Base-by-base conservation (phyloP, 1,140 invertebrate species). In the Drosophila parvula region DNA sequence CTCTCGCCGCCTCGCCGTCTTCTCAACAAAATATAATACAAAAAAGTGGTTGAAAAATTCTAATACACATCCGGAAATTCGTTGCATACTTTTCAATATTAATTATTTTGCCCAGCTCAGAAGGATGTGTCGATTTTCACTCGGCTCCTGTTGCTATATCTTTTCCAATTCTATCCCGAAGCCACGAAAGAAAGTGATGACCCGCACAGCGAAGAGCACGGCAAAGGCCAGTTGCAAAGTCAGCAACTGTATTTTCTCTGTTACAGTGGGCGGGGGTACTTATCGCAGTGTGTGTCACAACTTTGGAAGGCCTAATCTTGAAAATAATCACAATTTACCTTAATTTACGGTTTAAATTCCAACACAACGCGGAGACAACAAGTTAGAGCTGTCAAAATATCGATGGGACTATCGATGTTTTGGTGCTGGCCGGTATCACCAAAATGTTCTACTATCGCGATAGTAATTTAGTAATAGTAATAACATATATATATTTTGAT, bases 51-150 rank as follows among this genome's bases (percentile, higher is more conserved):
- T 88, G 79, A 73, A 86, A 79, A 88, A 83, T 88, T 88, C 83
- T 62, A 79, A 79, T 74, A 68, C 48, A 78, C 71, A 61, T 60
- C 45, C 47, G 74, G 58, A 59, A 85, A 82, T 68, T 68, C 70
- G 65, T 85, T 88, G 82, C 82, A 86, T 86, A 86, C 82, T 86
- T 86, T 86, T 86, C 51, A 41, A 88, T 79, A 82, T 82, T 79
- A 6, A 71, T 34, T 43, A 32, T 58, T 57, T 71, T 22, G n/a
- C 28, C 27, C 30, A 41, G 38, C 18, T 27, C 50, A 53, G 38
- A 65, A 65, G 64, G 68, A 81, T 71, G 69, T 27, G 38, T 8
- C 16, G 55, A 30, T 41, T 18, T 32, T 22, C 16, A 28, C 18
- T 79, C 77, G 77, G 63, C 59, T 68, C 58, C 11, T 27, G 32